Evolutionary conservation across 2,113 vertebrate species (phyloP).

Genomic region (Vireo altiloquus): DNA sequence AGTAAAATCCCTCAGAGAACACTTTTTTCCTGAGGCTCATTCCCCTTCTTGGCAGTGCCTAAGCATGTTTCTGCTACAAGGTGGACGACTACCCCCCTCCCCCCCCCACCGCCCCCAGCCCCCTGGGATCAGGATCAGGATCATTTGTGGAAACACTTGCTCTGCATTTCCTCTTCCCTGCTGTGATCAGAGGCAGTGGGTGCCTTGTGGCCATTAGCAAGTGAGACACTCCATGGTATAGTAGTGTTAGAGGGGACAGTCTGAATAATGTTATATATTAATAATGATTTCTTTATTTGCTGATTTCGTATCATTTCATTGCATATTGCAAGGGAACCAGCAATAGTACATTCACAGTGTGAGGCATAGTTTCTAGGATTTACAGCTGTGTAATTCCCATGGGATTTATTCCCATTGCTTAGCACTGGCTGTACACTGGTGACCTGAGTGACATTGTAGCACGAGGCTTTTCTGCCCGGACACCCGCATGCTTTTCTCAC

Average conservation of each 20-base stretch:
- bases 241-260: not conserved
- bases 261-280: not conserved
- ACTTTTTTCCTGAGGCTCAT: not conserved
- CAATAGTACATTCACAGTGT: not conserved
- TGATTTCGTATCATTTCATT: not conserved
- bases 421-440: not conserved
- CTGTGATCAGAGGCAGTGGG: not conserved
- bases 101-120: too few species aligned
- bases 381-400: not conserved
- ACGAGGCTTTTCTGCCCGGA: not conserved
- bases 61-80: not conserved
- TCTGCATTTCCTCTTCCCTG: not conserved
- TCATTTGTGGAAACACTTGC: not conserved
- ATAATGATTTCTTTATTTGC: not conserved
- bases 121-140: accelerated
- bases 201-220: not conserved
- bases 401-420: not conserved
- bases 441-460: not conserved
- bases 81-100: not conserved
- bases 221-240: not conserved
- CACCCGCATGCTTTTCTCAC: not conserved
- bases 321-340: not conserved
- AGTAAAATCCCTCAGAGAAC: not conserved
- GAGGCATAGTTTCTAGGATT: not conserved
- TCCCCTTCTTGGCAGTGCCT: not conserved